Percentiles rank a stretch among this genome's conserved stretches.
Evolutionary conservation across 2,797 vertebrate genomes (phyloP).

Genomic region (Rhincodon typus): DNA sequence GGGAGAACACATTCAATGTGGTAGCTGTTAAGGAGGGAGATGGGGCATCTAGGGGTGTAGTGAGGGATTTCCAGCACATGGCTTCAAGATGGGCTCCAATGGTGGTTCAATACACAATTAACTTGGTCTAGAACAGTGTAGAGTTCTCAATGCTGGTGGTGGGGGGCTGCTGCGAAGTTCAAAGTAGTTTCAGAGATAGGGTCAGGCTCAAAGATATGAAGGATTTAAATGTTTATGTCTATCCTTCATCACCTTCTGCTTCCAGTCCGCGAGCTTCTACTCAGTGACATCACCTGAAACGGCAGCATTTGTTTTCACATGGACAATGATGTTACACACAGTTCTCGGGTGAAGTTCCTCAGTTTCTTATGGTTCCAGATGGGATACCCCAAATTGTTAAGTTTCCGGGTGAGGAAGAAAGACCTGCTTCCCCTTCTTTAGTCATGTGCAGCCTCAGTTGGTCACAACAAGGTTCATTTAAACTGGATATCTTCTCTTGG

Average conservation of each 20-base stretch:
- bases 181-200: not conserved
- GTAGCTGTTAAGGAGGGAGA: not conserved
- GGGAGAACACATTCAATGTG: not conserved
- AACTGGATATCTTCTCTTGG: too few species aligned
- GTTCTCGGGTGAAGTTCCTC: too few species aligned
- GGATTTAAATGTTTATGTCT: not conserved
- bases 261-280: not conserved
- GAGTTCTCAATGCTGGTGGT: not conserved
- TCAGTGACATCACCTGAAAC: not conserved
- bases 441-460: too few species aligned
- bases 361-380: too few species aligned
- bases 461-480: too few species aligned
- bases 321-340: too few species aligned
- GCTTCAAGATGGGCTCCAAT: not conserved
- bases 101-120: not conserved
- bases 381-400: too few species aligned
- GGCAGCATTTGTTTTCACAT: too few species aligned
- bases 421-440: too few species aligned
- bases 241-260: not conserved
- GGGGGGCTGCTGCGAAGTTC: not conserved
- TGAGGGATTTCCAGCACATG: not conserved
- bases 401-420: too few species aligned
- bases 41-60: not conserved
- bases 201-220: not conserved
- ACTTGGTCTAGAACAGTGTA: not conserved